phyloP scores from a whole-genome alignment of 1,140 invertebrate genomes.

The Orussus abietinus region DNA sequence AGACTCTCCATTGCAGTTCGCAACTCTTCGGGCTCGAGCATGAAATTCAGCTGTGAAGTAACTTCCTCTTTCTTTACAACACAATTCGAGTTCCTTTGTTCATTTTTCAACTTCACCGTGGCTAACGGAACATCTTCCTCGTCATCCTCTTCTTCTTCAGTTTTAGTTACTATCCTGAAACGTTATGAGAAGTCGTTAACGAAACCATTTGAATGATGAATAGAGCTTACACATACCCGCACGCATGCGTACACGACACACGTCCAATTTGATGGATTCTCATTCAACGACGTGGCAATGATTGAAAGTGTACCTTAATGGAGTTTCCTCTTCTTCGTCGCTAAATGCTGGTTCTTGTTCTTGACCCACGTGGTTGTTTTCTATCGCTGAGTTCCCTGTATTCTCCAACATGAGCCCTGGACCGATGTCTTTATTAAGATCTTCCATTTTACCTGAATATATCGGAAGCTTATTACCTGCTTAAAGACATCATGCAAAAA shows the following conservation, averaged over 20 bases:
- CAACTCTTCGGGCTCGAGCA: slow-evolving; percentile 60
- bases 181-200: slow-evolving; percentile 3
- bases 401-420: slow-evolving; percentile 48
- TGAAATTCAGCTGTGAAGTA: slow-evolving; percentile 49
- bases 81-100: slow-evolving; percentile 39
- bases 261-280: too few relatives aligned
- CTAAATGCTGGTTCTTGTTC: slow-evolving; percentile 71
- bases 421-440: slow-evolving; percentile 56
- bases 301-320: slow-evolving; percentile 39
- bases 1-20: slow-evolving; percentile 63
- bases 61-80: slow-evolving; percentile 51
- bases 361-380: slow-evolving; percentile 55
- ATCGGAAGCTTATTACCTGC: slow-evolving; percentile 50
- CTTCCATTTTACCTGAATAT: slow-evolving; percentile 55
- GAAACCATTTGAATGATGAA: not conserved
- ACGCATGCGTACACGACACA: too few relatives aligned
- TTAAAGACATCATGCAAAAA: slow-evolving; percentile 42
- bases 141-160: slow-evolving; percentile 76
- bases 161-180: slow-evolving; percentile 41
- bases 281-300: slow-evolving; percentile 47
- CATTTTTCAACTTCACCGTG: slow-evolving; percentile 59
- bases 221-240: too few relatives aligned
- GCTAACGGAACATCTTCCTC: slow-evolving; percentile 82
- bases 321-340: slow-evolving; percentile 72
- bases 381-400: slow-evolving; percentile 28